Evolutionary conservation across 1,140 invertebrate species (phyloP), one percentile per base, ranked within the genome.

Genomic region (Hormaphis cornu): DNA sequence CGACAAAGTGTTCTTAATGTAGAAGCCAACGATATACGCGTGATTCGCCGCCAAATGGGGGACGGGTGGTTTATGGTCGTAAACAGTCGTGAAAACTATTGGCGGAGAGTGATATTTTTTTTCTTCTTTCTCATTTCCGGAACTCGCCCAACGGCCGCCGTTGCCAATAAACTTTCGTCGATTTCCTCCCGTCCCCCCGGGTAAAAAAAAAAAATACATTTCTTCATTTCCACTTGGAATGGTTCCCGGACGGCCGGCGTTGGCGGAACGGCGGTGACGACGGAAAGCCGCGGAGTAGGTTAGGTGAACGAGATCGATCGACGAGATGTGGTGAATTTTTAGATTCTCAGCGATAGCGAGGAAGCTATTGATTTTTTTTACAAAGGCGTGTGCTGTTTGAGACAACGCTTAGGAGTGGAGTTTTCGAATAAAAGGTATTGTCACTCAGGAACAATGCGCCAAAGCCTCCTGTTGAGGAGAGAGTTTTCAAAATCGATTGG

Each of bases 191-290:
- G 33, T 1, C 35, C 10, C 35, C 24, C 24, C n/a, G n/a, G n/a
- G n/a, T n/a, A n/a, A n/a, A n/a, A n/a, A n/a, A n/a, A 58, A 58
- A 58, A 58, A 58, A 58, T 40, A 58, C 26, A 40, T 58, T 24
- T 58, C 54, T 58, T 58, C 33, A 58, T 40, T 40, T 58, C 40
- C 35, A 24, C 14, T 58, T 58, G 54, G 54, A 58, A 58, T 37
- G 12, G 54, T 58, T 58, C 54, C 54, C 54, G 24, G 40, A 58
- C n/a, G 40, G 40, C 54, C 40, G 54, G 20, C 14, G 10, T 7
- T 58, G 54, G 33, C 54, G 40, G 14, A 12, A 37, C 1, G 35
- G 22, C 30, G 6, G 10, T 3, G 8, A n/a, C n/a, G n/a, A n/a
- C n/a, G n/a, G n/a, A n/a, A n/a, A n/a, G n/a, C n/a, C n/a, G n/a